Evolutionary conservation across 2,888 invertebrate species (phyloP), one percentile per base, ranked within the genome.

Genomic region (Phyllotreta cruciferae): DNA sequence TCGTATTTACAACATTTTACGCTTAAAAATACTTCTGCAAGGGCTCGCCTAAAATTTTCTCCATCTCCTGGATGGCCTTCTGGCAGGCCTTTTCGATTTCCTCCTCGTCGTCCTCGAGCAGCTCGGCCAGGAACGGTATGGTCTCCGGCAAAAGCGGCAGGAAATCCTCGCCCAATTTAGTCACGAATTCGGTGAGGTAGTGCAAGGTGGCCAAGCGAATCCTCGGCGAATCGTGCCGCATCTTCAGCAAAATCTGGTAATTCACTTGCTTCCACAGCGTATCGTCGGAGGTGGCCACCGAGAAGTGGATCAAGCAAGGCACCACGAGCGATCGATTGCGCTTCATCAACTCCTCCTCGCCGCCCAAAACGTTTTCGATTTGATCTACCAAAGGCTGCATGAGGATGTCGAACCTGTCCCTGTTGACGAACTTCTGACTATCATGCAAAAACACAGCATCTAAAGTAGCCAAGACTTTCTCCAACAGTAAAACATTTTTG

Each of bases 351-450:
- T 78, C 78, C 10, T 85, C 84, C 64, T 85, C 84, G 3, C 87
- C 87, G n/a, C 88, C 87, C 24, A 90, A 75, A 14, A 84, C 85
- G 76, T 93, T 94, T 76, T 94, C 93, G 60, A 94, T 77, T 82
- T 96, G 96, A 79, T 97, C 94, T 0, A 96, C 92, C 8, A 98
- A 82, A 0, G 96, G 93, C 68, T 91, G 91, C 87, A 94, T 89
- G 0, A 98, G 80, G 0, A 89, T 84, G 68, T 94, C 90, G 79
- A 96, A 96, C 53, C 93, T 83, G 69, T 94, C 93, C 70, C 90
- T 89, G 75, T 90, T 94, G 0, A 96, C 82, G 77, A 96, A 95
- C 73, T 89, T 90, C 68, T 92, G 91, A 52, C 87, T 90, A 77
- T 95, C 94, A 72, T 95, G 90, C 55, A 89, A 81, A 77, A 95